phyloP scores from a whole-genome alignment of 2,113 vertebrate genomes.

The Pontoporia blainvillei region DNA sequence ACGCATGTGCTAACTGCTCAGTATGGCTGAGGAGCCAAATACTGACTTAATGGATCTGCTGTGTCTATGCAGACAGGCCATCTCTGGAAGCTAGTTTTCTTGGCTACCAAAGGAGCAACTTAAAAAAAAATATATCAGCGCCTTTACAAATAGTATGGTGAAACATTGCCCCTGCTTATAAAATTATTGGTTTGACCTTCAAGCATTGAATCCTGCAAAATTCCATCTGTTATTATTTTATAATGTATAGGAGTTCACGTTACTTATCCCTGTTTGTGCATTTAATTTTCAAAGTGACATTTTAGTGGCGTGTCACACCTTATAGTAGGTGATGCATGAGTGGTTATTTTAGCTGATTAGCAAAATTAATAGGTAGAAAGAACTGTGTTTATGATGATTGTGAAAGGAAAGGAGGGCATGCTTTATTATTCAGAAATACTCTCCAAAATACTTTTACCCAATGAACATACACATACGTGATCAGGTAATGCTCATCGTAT shows the following conservation, averaged over 20 bases:
- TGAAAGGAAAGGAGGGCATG: neutral
- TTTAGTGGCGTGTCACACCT: neutral
- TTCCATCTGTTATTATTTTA: neutral
- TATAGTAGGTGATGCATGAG: neutral
- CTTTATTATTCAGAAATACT: neutral
- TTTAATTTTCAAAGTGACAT: neutral
- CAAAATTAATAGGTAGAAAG: neutral
- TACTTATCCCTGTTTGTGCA: neutral
- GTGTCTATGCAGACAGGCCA: neutral
- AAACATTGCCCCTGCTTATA: neutral
- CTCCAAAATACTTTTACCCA: neutral
- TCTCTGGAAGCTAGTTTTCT: neutral
- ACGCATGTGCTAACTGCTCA: rapidly evolving
- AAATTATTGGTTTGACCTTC: neutral
- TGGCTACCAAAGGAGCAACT: neutral
- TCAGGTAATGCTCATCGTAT: neutral
- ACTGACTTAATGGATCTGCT: too few species aligned
- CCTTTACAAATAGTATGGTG: neutral
- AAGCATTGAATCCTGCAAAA: neutral
- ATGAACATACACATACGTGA: neutral
- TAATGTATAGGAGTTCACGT: neutral
- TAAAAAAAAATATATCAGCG: neutral
- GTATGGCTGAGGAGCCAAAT: neutral
- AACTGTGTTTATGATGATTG: neutral
- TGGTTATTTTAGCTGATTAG: neutral